Percentiles rank a stretch among this genome's conserved stretches.
Conservation (phyloP, 2,113 vertebrate genomes). For the Corythaeola cristata region DNA sequence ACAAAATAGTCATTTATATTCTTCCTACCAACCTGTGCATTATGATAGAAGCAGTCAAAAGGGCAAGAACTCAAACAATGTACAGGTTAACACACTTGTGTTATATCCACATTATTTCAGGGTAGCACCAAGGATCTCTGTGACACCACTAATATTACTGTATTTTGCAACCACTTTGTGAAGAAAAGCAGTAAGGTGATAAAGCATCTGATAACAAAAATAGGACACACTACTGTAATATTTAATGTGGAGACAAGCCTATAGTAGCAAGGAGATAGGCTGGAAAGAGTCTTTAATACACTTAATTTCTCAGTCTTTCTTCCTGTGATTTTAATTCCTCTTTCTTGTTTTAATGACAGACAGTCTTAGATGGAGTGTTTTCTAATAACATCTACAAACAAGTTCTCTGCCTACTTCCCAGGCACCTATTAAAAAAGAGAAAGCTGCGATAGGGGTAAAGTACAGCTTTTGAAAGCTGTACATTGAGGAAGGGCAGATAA, state of each 20-base stretch:
- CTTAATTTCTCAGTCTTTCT: neutral
- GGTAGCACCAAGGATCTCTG: neutral
- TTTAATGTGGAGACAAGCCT: neutral
- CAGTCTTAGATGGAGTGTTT: neutral
- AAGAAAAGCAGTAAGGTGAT: neutral
- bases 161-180: neutral
- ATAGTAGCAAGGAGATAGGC: neutral
- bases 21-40: neutral
- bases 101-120: neutral
- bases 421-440: neutral
- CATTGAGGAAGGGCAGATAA: neutral
- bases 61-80: neutral
- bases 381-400: neutral
- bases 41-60: neutral
- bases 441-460: neutral
- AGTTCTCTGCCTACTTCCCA: neutral
- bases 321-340: neutral
- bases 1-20: neutral
- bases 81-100: neutral
- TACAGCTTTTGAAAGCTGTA: neutral
- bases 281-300: neutral
- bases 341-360: neutral
- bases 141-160: neutral
- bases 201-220: neutral
- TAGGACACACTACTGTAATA: neutral